Evolutionary conservation across 1,140 invertebrate genomes (phyloP), one percentile per base, ranked within the genome.

Genomic region (Andrena cerasifolii): DNA sequence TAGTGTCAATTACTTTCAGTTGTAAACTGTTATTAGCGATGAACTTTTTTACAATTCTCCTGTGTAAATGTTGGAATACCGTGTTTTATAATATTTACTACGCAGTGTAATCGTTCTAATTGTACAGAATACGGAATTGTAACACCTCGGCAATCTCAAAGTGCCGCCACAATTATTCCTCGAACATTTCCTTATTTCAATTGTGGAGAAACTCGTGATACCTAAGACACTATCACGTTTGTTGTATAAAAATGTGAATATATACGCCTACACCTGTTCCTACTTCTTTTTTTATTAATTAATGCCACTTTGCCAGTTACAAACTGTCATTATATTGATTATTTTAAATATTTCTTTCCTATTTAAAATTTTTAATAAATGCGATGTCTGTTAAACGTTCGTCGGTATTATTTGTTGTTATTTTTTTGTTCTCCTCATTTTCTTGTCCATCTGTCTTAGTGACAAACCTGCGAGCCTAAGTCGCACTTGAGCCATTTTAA

Each of bases 341-440:
- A 7, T 49, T 76, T 59, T 36, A 67, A 76, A 58, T 68, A 68
- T 65, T 74, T 76, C 59, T 76, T 76, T 76, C 65, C 53, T 76
- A 76, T 76, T 76, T 76, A 76, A 76, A 76, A 76, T 76, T 76
- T 76, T 76, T 68, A 76, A 76, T 76, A 76, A 76, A 76, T 59
- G 53, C 63, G 56, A 72, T 49, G 56, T 72, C 68, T 72, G 73
- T 76, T 76, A 65, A 76, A 68, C 33, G 40, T 26, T 67, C 36
- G 14, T 26, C 26, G 18, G 14, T 45, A 56, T 14, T 47, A 26
- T 58, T 68, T 47, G 28, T 66, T 26, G 14, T 31, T 47, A 12
- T 58, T 47, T 43, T n/a, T 53, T 28, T 26, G 16, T 40, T 28
- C 16, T 4, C 24, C 24, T 33, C 45, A 21, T 12, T 12, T 12